Base-by-base conservation (phyloP, 2,797 vertebrate species). In the Phalloptychus januarius region DNA sequence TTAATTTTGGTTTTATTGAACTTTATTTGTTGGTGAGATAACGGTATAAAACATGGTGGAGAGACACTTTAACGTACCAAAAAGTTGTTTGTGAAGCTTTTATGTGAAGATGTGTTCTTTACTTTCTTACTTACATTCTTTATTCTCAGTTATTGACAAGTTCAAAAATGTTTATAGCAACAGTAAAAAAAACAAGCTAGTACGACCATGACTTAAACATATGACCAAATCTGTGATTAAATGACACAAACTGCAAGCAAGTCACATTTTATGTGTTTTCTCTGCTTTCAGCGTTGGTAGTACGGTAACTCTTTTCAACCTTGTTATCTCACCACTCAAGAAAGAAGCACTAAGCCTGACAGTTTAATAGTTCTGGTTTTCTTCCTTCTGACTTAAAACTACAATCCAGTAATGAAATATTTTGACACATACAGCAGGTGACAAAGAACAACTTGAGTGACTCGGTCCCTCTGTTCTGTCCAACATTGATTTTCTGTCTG, bases 401-500 rank as follows among this genome's bases (percentile, higher is more conserved):
- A 61, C 75, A 76, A 67, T 40, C 6, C 44, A 56, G 58, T 65
- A 54, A 78, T 80, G 74, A 81, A 84, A 81, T 79, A 42, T 31
- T 54, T 76, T 15, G 82, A 84, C 79, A 77, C 50, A 33, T 70
- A 79, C 80, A 67, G 73, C 33, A 10, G 76, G 78, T 5, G 40
- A 74, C 74, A 69, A 76, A 18, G 82, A 84, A 73, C 11, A 4
- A 65, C 78, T 79, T 44, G 65, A 79, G 81, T 79, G 74, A 87
- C 79, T 82, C 77, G 63, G 72, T 79, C 76, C 72, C 80, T 79
- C 79, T 48, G 74, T 31, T 82, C 75, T 67, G 79, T 78, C 76
- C 75, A 83, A 38, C 74, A 92, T 93, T 13, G 89, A 94, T 93
- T 90, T 86, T 79, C 85, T 69, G 20, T 81, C 71, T 48, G 0